Evolutionary conservation across 2,113 vertebrate genomes (phyloP).

Genomic region (Platichthys flesus): DNA sequence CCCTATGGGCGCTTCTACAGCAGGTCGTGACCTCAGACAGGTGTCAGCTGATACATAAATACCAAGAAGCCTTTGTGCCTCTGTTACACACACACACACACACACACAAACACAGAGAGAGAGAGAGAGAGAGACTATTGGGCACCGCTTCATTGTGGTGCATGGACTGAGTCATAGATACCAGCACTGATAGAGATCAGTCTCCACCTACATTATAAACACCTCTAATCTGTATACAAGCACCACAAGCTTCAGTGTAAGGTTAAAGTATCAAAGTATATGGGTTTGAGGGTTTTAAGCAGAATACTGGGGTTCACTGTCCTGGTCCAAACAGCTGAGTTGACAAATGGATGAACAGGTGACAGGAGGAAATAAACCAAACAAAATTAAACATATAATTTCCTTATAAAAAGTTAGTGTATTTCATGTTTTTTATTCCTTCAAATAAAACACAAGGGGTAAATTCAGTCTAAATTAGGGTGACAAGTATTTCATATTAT

Average conservation of each 20-base stretch:
- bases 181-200: conserved; percentile 33
- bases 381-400: too few relatives aligned
- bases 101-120: conserved; percentile 14
- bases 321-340: neutral
- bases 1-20: conserved; percentile 46
- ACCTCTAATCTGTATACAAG: neutral
- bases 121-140: neutral
- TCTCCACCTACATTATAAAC: conserved; percentile 39
- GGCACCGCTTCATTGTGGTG: conserved; percentile 22
- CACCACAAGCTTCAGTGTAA: neutral
- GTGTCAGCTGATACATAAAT: conserved; percentile 69
- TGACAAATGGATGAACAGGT: neutral
- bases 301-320: neutral
- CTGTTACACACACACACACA: neutral
- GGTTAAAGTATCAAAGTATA: too few relatives aligned
- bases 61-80: conserved; percentile 47
- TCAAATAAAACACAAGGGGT: too few relatives aligned
- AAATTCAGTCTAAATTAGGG: too few relatives aligned
- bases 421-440: neutral
- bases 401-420: too few relatives aligned
- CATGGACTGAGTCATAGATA: conserved; percentile 54
- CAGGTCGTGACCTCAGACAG: conserved; percentile 78
- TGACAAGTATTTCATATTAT: too few relatives aligned
- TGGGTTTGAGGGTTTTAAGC: neutral
- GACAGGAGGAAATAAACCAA: neutral